Percentiles rank a stretch among this genome's conserved stretches.
Conservation (phyloP, 2,113 vertebrate genomes). For the Geococcyx californianus region DNA sequence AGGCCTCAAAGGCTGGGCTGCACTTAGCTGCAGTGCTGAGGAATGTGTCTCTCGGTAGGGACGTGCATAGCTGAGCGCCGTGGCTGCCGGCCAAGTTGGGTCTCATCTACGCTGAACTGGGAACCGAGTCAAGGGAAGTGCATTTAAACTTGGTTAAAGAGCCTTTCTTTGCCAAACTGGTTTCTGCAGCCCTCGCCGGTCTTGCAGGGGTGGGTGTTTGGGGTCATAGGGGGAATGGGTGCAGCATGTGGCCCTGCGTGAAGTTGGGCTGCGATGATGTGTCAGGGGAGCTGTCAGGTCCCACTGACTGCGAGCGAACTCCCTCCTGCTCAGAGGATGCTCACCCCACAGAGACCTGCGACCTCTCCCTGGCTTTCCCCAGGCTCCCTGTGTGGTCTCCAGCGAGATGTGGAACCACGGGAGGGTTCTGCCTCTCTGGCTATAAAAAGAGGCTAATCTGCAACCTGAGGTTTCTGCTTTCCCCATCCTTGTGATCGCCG, state of each 20-base stretch:
- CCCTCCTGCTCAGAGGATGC: neutral
- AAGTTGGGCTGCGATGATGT: fast-evolving
- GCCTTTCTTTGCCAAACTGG: neutral
- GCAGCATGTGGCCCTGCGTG: fast-evolving
- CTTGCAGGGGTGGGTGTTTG: neutral
- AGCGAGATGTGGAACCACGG: neutral
- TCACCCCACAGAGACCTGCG: neutral
- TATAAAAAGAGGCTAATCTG: conserved; percentile 48
- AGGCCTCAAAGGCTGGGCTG: conserved; percentile 45
- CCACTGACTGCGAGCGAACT: neutral
- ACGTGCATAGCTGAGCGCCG: neutral
- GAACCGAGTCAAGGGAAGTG: conserved; percentile 35
- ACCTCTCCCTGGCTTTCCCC: conserved; percentile 43
- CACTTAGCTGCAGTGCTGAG: conserved; percentile 51
- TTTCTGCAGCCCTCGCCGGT: neutral
- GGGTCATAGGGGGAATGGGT: neutral
- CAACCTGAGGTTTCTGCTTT: conserved; percentile 60
- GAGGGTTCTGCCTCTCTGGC: conserved; percentile 45
- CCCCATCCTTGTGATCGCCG: conserved; percentile 3
- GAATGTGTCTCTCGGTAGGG: conserved; percentile 34
- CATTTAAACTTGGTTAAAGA: conserved; percentile 44
- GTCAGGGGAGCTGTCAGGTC: neutral
- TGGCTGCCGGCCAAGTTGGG: conserved; percentile 25
- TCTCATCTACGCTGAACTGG: neutral
- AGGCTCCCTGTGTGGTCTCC: conserved; percentile 55